Conservation (phyloP, 2,888 invertebrate genomes). For the Clostera curtula region DNA sequence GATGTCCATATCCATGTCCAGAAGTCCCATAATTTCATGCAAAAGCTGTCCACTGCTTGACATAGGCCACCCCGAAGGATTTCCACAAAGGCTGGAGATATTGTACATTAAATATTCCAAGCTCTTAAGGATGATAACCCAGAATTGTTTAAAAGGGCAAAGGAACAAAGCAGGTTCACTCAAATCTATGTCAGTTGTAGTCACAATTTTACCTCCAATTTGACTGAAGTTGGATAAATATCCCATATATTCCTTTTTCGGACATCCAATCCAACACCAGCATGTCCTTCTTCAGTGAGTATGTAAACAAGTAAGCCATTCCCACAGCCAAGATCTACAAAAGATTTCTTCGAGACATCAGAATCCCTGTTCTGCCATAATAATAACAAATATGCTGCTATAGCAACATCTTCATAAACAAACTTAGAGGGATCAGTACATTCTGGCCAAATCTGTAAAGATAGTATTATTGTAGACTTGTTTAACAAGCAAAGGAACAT, state of each 20-base stretch:
- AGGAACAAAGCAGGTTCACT: too few relatives aligned
- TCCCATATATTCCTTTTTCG: conserved; percentile 92
- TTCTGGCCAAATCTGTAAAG: conserved; percentile 88
- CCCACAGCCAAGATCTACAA: conserved; percentile 97
- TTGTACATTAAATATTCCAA: too few relatives aligned
- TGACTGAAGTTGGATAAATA: conserved; percentile 78
- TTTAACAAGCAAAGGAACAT: conserved; percentile 1
- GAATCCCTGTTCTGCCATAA: conserved; percentile 81
- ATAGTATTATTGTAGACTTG: conserved; percentile 6
- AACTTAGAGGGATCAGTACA: conserved; percentile 95
- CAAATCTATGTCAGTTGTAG: too few relatives aligned
- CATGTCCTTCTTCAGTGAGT: conserved; percentile 87
- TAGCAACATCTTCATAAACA: conserved; percentile 97
- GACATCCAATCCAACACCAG: conserved; percentile 89
- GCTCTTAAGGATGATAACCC: too few relatives aligned
- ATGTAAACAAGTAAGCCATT: conserved; percentile 96
- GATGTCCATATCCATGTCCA: too few relatives aligned
- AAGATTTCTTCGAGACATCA: conserved; percentile 67
- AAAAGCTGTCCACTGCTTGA: too few relatives aligned
- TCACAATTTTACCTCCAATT: conserved; percentile 81
- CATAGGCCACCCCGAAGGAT: too few relatives aligned
- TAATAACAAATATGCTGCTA: conserved; percentile 88
- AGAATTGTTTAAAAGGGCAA: too few relatives aligned
- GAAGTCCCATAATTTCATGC: too few relatives aligned
- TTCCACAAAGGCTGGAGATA: too few relatives aligned